Percentiles rank a stretch among this genome's conserved stretches.
Conservation (phyloP, 2,888 invertebrate species). For the Clivina fossor region DNA sequence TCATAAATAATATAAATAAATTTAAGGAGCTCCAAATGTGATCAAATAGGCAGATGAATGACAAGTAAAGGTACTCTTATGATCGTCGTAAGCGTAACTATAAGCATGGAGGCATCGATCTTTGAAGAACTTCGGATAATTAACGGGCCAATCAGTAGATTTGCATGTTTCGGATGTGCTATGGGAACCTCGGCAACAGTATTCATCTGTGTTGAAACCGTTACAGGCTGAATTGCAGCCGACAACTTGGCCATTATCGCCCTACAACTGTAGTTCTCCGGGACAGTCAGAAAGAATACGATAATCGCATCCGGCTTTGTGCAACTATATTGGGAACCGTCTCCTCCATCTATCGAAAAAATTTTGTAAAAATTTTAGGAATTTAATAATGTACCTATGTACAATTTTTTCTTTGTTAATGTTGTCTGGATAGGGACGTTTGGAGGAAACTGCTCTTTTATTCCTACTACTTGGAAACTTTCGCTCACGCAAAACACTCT, state of each 20-base stretch:
- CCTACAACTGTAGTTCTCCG: slow-evolving; percentile 35
- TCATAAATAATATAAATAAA: too few relatives aligned
- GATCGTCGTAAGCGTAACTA: slow-evolving; percentile 51
- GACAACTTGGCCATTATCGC: slow-evolving; percentile 35
- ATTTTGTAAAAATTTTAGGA: too few relatives aligned
- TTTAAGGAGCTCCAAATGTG: slow-evolving; percentile 1
- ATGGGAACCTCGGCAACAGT: slow-evolving; percentile 50
- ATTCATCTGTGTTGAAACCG: slow-evolving; percentile 47
- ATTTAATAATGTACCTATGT: too few relatives aligned
- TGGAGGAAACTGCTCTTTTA: too few relatives aligned
- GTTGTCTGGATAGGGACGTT: too few relatives aligned
- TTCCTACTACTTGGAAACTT: too few relatives aligned
- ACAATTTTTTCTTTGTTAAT: too few relatives aligned
- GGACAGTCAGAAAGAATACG: slow-evolving; percentile 40
- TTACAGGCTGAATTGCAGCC: slow-evolving; percentile 44
- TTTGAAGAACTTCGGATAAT: slow-evolving; percentile 50
- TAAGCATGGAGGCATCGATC: slow-evolving; percentile 53
- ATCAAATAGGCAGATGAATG: slow-evolving; percentile 32
- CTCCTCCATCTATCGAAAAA: too few relatives aligned
- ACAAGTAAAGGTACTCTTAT: slow-evolving; percentile 49
- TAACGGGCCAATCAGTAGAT: slow-evolving; percentile 42
- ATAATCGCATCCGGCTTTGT: slow-evolving; percentile 36
- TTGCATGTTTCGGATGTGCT: slow-evolving; percentile 47
- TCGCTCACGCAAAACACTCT: too few relatives aligned
- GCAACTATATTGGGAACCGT: slow-evolving; percentile 43